Base-by-base conservation (phyloP, 2,797 vertebrate species). In the Chelonia mydas region DNA sequence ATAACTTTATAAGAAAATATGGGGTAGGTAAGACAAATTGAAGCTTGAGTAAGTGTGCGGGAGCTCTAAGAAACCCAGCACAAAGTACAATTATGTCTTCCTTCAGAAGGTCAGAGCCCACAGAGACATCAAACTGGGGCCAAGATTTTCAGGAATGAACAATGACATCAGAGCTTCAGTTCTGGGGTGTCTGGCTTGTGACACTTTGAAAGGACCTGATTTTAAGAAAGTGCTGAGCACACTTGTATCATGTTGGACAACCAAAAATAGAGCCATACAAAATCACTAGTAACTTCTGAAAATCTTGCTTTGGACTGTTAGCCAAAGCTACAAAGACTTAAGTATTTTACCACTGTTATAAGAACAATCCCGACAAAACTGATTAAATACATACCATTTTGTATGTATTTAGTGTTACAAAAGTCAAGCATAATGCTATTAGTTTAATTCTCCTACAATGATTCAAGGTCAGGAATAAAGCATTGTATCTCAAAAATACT, bases 381-480 rank as follows among this genome's bases (percentile, higher is more conserved):
- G 65, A 72, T 41, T 5, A 41, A 41, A 41, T 76, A 49, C 86
- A 28, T 89, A 31, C 77, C 41, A 41, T 41, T 41, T 41, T 41
- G 41, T 93, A 78, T 81, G 93, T 88, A 81, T 91, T 93, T 89
- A 94, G 11, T 94, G 41, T 76, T 93, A 81, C 81, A 90, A 72
- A 79, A 95, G 47, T 82, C 90, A 49, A 13, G 89, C 1, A 0
- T 94, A 86, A 57, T 77, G 31, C 85, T 96, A 93, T 82, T 84
- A 95, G 61, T 93, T 95, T 94, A 96, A 96, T 96, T 93, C 89
- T 96, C 45, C 84, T 86, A 2, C 3, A 17, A 85, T 81, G 59
- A 95, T 68, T 92, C 79, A 91, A 76, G 86, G 89, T 96, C 89
- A 87, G 33, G 96, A 94, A 94, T 16, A 97, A 96, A 97, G 86